Evolutionary conservation across 2,888 invertebrate species (phyloP), one percentile per base, ranked within the genome.

Genomic region (Heliconius charithonia): DNA sequence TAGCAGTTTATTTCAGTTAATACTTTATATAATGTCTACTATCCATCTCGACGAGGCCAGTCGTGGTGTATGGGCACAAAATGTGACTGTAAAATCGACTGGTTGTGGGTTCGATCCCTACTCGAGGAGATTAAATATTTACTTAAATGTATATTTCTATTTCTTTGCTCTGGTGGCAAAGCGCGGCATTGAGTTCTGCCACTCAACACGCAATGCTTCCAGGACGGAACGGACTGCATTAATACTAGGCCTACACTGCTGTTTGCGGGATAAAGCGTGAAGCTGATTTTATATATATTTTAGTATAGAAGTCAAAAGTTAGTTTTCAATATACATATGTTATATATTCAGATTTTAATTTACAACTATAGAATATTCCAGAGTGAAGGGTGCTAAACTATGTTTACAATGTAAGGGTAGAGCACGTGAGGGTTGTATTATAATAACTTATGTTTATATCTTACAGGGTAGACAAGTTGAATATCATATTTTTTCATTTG

Each of bases 361-460:
- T 27, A 63, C 63, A 27, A 63, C 19, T 66, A 32, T 66, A 32
- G 29, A 22, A 66, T 10, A 59, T 59, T 12, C 12, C n/a, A 66
- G 32, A 32, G 6, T 66, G 19, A 66, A 66, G 29, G 32, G 66
- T 66, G 66, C 32, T 27, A 27, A 63, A 63, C 62, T 63, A 25
- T 67, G 67, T 41, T 69, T 25, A 69, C 41, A 45, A 69, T 25
- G 41, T 69, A 19, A 45, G 69, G 69, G 41, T 25, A 16, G 25
- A 41, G 2, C 41, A 41, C 69, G 22, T n/a, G 12, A 67, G 19
- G 25, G 25, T 16, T 69, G 25, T 41, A 45, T 45, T 25, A 69
- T 25, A 69, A 69, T 25, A 45, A 41, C 41, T 25, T 45, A n/a
- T 67, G n/a, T n/a, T 67, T 67, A 37, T 67, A 67, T n/a, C 67